Evolutionary conservation across 2,113 vertebrate species (phyloP).

Genomic region (Archilochus colubris): DNA sequence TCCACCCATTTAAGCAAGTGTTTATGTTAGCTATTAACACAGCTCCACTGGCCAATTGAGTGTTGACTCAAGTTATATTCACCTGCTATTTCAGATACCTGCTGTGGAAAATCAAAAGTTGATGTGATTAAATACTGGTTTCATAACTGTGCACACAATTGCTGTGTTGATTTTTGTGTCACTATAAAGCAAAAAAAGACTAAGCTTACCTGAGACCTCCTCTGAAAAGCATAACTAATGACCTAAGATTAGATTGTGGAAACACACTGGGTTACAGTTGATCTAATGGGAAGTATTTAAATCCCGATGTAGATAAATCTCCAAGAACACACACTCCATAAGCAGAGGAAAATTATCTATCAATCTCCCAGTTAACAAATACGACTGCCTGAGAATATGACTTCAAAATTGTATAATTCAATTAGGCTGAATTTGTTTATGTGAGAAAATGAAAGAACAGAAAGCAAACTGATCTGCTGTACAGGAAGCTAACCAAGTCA

Average conservation of each 20-base stretch:
- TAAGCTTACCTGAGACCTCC: neutral
- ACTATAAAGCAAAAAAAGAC: neutral
- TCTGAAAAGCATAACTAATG: neutral
- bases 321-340: neutral
- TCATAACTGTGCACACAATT: neutral
- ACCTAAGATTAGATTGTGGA: neutral
- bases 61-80: neutral
- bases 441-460: neutral
- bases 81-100: neutral
- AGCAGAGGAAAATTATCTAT: neutral
- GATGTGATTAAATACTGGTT: neutral
- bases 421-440: neutral
- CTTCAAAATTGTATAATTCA: neutral
- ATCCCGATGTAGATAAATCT: neutral
- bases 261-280: neutral
- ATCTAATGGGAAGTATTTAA: neutral
- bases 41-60: neutral
- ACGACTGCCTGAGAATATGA: neutral
- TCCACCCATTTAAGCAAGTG: neutral
- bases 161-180: neutral
- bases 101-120: neutral
- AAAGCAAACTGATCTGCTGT: neutral
- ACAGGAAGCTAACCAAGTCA: conserved; percentile 15
- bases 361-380: neutral
- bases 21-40: neutral